Evolutionary conservation across 2,888 invertebrate genomes (phyloP), one percentile per base, ranked within the genome.

Genomic region (Nomada ferruginata): DNA sequence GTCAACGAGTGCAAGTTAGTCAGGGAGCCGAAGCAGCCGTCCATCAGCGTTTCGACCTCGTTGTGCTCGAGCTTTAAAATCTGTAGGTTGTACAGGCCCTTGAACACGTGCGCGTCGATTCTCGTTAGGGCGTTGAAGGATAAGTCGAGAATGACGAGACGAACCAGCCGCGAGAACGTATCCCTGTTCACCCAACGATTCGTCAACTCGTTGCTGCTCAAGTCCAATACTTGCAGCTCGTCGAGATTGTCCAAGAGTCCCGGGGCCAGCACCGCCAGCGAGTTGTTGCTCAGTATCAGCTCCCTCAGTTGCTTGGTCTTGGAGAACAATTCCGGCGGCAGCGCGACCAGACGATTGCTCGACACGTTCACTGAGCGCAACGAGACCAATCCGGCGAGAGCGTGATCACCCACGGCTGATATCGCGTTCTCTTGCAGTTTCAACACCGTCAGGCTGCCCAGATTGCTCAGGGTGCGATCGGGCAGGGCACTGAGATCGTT

Each of bases 251-350:
- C 96, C 76, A 97, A 94, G 52, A 97, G 94, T 59, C 96, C 97
- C 15, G 97, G 96, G 15, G 97, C 97, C 68, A 97, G 94, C 5
- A 96, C 96, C 85, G 96, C 95, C 57, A 97, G 92, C 11, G 97
- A 96, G 92, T 97, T 97, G 91, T 97, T 97, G 90, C 96, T 96
- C 71, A 97, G 94, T 90, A 97, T 96, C 87, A 97, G 95, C 92
- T 97, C 96, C 80, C 96, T 95, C 61, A 97, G 94, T 87, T 96
- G 96, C 84, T 95, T 95, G n/a, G 96, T 96, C 57, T 96, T 96
- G 90, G 96, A 95, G 92, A 98, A 97, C 92, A 97, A 94, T 92
- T 97, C 97, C 52, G 97, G 96, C 10, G 97, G 97, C 86, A 98
- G 94, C 11, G 96, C 96, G 53, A 96, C 96, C 87, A 98, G 94